phyloP scores from a whole-genome alignment of 2,888 invertebrate species.

The Mystacides longicornis region DNA sequence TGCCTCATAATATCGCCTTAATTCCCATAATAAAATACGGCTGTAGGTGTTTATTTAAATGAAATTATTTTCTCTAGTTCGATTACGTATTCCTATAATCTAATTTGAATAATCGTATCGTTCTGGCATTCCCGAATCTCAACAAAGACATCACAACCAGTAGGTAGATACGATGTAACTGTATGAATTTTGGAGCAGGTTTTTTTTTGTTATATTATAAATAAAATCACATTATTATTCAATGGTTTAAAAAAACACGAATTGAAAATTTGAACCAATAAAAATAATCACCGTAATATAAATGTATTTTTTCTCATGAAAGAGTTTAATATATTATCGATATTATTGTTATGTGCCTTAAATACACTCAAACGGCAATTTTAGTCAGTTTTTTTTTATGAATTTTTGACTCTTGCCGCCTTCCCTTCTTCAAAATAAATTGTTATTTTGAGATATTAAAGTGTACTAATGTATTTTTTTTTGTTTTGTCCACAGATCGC shows the following conservation, averaged over 20 bases:
- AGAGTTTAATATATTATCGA: too few species aligned
- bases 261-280: constrained; percentile 3
- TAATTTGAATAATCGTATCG: background rate
- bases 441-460: constrained; percentile 1
- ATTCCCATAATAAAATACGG: background rate
- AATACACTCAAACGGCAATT: too few species aligned
- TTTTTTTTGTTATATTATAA: too few species aligned
- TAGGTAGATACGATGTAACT: too few species aligned
- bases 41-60: background rate
- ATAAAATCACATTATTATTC: background rate
- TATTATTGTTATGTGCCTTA: too few species aligned
- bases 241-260: background rate
- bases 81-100: background rate
- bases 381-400: too few species aligned
- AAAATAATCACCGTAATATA: too few species aligned
- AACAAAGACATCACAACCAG: too few species aligned
- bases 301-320: too few species aligned
- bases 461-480: constrained; percentile 9
- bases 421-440: background rate
- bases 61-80: background rate
- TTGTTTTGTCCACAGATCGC: constrained; percentile 19
- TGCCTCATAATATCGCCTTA: too few species aligned
- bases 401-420: too few species aligned
- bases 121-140: background rate
- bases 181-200: background rate